Evolutionary conservation across 2,888 invertebrate genomes (phyloP), one percentile per base, ranked within the genome.

Genomic region (Conchocele bisecta): DNA sequence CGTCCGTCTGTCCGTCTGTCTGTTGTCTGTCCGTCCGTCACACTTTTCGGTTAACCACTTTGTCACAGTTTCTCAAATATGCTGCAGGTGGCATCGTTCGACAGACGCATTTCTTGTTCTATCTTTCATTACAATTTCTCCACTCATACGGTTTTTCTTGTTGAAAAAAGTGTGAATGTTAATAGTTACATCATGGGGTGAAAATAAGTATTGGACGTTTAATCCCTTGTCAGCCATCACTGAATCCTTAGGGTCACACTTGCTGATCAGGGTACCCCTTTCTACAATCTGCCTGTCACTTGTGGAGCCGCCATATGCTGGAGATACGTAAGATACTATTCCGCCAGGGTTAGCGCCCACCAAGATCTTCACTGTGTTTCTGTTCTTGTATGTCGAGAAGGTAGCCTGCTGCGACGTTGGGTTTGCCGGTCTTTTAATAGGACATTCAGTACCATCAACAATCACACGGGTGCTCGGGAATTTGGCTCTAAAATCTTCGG

Each of bases 301-400:
- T 2, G 79, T 70, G 15, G 76, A 79, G n/a, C 83, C 83, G 11
- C 79, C 81, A 74, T 80, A 84, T 13, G 72, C 65, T 28, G 57
- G 42, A 11, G 82, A 81, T 15, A 82, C 48, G 60, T 67, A 82
- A 5, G 68, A 65, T 2, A 71, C 63, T 5, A 81, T 42, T 3
- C 83, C 83, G 44, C 79, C 82, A 31, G 84, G 81, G 24, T 76
- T 73, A 13, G 48, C n/a, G 4, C 82, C 83, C 22, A 60, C 59
- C 17, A 76, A 57, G 1, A 75, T 54, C 65, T 83, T 84, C 1
- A 79, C 65, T 17, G 83, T 83, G 29, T 83, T 83, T 24, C 80
- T 58, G 42, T 84, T 83, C 57, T 82, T 83, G 48, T 82, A 82
- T 9, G 83, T 79, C 0, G 80, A 79, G 56, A 69, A 83, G 31